Conservation (phyloP, 2,113 vertebrate species). For the Gadus chalcogrammus region DNA sequence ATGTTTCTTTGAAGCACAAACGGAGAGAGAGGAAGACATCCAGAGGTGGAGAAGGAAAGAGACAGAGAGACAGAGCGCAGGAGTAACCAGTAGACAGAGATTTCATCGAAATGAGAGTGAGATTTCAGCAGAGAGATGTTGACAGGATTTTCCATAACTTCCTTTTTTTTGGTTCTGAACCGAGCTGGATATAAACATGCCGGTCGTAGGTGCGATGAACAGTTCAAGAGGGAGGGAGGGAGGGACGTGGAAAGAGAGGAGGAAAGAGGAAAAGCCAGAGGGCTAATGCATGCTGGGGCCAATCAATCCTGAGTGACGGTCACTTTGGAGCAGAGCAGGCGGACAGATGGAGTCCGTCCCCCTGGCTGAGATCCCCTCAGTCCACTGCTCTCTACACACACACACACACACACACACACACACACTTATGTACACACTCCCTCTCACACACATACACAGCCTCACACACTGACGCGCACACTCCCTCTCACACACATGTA, state of each 20-base stretch:
- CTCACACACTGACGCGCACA: too few species aligned
- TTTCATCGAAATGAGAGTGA: neutral
- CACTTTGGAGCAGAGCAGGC: conserved; percentile 58
- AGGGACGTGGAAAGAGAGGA: conserved; percentile 32
- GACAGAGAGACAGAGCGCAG: conserved; percentile 14
- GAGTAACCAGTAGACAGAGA: conserved; percentile 4
- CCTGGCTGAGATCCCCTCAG: conserved; percentile 59
- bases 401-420: neutral
- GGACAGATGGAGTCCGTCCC: conserved; percentile 66
- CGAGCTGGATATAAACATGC: too few species aligned
- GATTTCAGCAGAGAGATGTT: neutral
- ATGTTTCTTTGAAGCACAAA: too few species aligned
- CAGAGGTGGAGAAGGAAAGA: neutral
- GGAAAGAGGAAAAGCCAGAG: conserved; percentile 54
- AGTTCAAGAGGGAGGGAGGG: conserved; percentile 18
- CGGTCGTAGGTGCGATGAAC: conserved; percentile 14
- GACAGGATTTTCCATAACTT: neutral
- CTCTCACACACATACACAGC: neutral
- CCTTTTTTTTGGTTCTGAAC: conserved; percentile 5
- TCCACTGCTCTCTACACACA: conserved; percentile 19
- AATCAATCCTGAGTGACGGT: conserved; percentile 72
- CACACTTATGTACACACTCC: neutral
- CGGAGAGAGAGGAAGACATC: neutral
- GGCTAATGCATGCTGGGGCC: conserved; percentile 65
- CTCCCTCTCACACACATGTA: neutral